Evolutionary conservation across 1,140 invertebrate species (phyloP), one percentile per base, ranked within the genome.

Genomic region (Venturia canescens): DNA sequence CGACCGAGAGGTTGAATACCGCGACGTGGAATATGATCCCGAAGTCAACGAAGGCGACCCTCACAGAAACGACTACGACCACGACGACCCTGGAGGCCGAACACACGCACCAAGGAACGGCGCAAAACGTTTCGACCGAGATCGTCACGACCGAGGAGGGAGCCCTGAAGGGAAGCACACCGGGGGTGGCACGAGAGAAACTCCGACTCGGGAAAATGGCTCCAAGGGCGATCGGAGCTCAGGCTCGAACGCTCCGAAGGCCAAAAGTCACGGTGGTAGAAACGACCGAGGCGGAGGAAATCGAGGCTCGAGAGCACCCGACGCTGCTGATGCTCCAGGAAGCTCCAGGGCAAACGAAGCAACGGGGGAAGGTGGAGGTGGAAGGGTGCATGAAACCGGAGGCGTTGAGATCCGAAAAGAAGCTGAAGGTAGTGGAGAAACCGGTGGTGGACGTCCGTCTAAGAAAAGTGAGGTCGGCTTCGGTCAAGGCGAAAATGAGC

Each of bases 151-250:
- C 11, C 53, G 38, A 1, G 53, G 16, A n/a, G 7, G 2, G 3
- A 15, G 31, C 18, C 16, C 5, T 11, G 57, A 74, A 31, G 1
- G 26, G 53, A 63, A 70, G 27, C n/a, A 6, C 15, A 50, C 77
- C 3, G 6, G 16, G 50, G 50, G n/a, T 29, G 11, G 72, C 44
- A 11, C 18, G 81, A 80, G 13, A 80, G 85, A 81, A 72, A 82
- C 60, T 4, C 1, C 23, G 27, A 27, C n/a, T 15, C 60, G 60
- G 34, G 48, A 67, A 44, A 79, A 72, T 21, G 79, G 72, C 70
- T 38, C 13, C 53, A 69, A 67, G 80, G 29, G 27, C 31, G 66
- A 16, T 29, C 60, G 6, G n/a, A 23, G 23, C 26, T 18, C 15
- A n/a, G 29, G 66, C 18, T 9, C 27, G n/a, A 31, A n/a, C 29